Conservation (phyloP, 2,113 vertebrate genomes). For the Clinocottus analis region DNA sequence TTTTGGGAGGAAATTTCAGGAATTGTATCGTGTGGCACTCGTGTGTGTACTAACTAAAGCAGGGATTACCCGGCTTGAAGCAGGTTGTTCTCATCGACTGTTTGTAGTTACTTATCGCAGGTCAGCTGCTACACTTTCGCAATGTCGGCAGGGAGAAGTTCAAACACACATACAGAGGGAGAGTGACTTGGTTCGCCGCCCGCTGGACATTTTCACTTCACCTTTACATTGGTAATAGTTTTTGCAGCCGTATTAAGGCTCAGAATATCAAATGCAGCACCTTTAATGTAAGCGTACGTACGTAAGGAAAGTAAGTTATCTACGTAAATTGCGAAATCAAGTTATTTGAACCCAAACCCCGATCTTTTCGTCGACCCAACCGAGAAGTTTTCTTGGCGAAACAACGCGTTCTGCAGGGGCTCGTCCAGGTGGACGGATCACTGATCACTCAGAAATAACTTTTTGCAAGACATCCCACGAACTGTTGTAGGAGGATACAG, state of each 20-base stretch:
- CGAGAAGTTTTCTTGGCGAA: neutral
- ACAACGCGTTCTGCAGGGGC: neutral
- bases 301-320: too few species aligned
- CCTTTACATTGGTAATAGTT: too few species aligned
- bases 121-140: neutral
- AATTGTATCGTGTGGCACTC: neutral
- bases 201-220: too few species aligned
- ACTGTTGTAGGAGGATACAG: neutral
- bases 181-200: too few species aligned
- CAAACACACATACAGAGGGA: too few species aligned
- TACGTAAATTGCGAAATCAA: too few species aligned
- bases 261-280: too few species aligned
- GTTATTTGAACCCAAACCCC: too few species aligned
- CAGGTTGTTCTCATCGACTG: neutral
- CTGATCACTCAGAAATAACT: neutral
- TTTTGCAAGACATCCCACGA: neutral
- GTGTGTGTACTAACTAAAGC: slow-evolving; percentile 3
- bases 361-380: neutral
- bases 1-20: slow-evolving; percentile 4
- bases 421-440: neutral
- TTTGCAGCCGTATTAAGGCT: too few species aligned
- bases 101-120: neutral
- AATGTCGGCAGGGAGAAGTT: too few species aligned
- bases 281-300: too few species aligned
- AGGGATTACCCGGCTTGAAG: neutral